phyloP scores from a whole-genome alignment of 1,140 invertebrate genomes.

The Drosophila sproati region DNA sequence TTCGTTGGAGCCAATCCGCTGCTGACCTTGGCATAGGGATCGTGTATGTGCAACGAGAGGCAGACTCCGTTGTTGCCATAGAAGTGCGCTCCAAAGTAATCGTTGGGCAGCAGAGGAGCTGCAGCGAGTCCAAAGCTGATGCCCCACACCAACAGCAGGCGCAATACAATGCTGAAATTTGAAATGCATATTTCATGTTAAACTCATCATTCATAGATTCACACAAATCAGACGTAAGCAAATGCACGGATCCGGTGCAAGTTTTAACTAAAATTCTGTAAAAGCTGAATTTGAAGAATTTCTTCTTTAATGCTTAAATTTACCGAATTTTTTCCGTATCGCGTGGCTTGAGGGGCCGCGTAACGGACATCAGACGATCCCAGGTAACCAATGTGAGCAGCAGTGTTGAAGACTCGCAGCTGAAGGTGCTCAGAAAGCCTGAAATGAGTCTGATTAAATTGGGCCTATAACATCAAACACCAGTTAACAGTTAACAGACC shows the following conservation, averaged over 20 bases:
- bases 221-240: too few species aligned
- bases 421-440: slow-evolving; percentile 89
- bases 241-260: too few species aligned
- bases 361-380: slow-evolving; percentile 88
- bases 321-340: slow-evolving; percentile 70
- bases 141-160: slow-evolving; percentile 86
- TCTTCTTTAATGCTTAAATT: not conserved
- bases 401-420: slow-evolving; percentile 88
- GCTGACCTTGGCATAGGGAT: slow-evolving; percentile 86
- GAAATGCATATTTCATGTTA: not conserved
- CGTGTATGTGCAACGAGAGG: slow-evolving; percentile 88
- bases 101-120: slow-evolving; percentile 85
- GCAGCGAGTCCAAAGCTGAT: slow-evolving; percentile 85
- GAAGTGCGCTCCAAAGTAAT: slow-evolving; percentile 86
- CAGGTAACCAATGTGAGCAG: slow-evolving; percentile 88
- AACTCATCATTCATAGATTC: too few species aligned
- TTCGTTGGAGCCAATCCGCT: too few species aligned
- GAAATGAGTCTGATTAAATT: slow-evolving; percentile 32
- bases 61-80: slow-evolving; percentile 88
- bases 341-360: slow-evolving; percentile 86
- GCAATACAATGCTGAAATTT: slow-evolving; percentile 74
- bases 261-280: not conserved
- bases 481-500: slow-evolving; percentile 70
- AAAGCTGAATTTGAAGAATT: not conserved
- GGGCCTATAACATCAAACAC: too few species aligned